Percentiles rank a stretch among this genome's conserved stretches.
These are phyloP conservation scores for Hyperoplus immaculatus DNA, from an alignment of 2,797 vertebrate genomes.

Conservation along the genomic window DNA sequence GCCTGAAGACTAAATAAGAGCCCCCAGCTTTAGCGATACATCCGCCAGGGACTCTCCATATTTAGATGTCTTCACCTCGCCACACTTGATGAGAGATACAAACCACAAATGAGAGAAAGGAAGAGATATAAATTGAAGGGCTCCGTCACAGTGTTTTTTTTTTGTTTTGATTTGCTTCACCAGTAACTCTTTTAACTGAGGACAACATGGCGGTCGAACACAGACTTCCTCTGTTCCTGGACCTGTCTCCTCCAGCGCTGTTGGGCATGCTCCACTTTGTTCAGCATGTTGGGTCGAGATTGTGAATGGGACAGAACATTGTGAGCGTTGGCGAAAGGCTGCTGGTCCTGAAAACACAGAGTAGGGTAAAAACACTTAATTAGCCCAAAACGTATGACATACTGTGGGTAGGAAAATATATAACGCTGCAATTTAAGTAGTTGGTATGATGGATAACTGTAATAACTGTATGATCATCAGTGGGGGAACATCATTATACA, in stretches of 20 bases:
- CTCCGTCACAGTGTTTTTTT: slow-evolving; percentile 73
- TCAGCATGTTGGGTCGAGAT: slow-evolving; percentile 94
- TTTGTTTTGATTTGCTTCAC: slow-evolving; percentile 36
- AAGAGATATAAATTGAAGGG: slow-evolving; percentile 51
- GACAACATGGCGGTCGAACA: slow-evolving; percentile 98
- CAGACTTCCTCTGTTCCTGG: slow-evolving; percentile 98
- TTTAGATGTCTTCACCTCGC: slow-evolving; percentile 32
- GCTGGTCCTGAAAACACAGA: slow-evolving; percentile 91
- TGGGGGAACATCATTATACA: background rate
- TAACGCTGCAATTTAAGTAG: background rate
- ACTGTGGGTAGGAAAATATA: background rate
- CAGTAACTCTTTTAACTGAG: slow-evolving; percentile 89
- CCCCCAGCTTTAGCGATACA: slow-evolving; percentile 29
- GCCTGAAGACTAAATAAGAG: slow-evolving; percentile 47
- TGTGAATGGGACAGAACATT: slow-evolving; percentile 95
- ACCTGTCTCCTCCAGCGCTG: slow-evolving; percentile 99
- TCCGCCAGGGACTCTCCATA: slow-evolving; percentile 39
- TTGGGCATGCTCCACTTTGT: slow-evolving; percentile 98
- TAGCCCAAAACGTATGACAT: background rate
- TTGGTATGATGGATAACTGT: background rate
- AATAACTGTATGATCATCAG: background rate
- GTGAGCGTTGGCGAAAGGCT: slow-evolving; percentile 96
- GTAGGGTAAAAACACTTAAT: background rate
- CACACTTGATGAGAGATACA: slow-evolving; percentile 43
- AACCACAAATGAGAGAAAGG: slow-evolving; percentile 58